Conservation (phyloP, 2,113 vertebrate genomes). For the Ciconia boyciana region DNA sequence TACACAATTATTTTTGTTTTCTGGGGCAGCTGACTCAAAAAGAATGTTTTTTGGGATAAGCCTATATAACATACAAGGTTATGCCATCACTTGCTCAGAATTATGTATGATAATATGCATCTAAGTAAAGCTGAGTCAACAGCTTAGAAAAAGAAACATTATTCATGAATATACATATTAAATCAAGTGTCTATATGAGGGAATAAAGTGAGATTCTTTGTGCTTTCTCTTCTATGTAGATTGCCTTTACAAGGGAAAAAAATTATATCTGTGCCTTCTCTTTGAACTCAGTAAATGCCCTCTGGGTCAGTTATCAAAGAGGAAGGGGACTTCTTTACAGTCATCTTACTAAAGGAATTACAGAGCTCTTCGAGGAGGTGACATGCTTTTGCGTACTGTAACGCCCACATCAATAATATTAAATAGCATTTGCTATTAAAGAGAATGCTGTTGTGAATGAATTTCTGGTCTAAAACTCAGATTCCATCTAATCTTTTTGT, state of each 20-base stretch:
- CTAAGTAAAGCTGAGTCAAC: not conserved
- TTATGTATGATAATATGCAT: not conserved
- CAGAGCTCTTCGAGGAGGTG: constrained; percentile 2
- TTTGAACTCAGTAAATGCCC: constrained; percentile 55
- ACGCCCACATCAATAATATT: constrained; percentile 68
- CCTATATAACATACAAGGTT: not conserved
- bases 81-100: not conserved
- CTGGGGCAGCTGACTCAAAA: not conserved
- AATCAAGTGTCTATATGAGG: not conserved
- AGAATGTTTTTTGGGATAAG: not conserved
- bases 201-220: not conserved
- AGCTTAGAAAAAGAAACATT: not conserved
- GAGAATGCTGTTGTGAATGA: constrained; percentile 53
- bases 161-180: not conserved
- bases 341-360: constrained; percentile 47
- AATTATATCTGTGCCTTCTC: constrained; percentile 8
- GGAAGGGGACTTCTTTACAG: constrained; percentile 1
- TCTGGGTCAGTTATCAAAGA: constrained; percentile 32
- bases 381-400: constrained; percentile 37
- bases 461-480: constrained; percentile 70
- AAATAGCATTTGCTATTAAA: constrained; percentile 61
- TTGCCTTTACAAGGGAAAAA: not conserved
- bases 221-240: not conserved
- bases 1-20: not conserved
- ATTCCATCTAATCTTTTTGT: constrained; percentile 68